Base-by-base conservation (phyloP, 2,888 invertebrate species). In the Netelia fuscicornis region DNA sequence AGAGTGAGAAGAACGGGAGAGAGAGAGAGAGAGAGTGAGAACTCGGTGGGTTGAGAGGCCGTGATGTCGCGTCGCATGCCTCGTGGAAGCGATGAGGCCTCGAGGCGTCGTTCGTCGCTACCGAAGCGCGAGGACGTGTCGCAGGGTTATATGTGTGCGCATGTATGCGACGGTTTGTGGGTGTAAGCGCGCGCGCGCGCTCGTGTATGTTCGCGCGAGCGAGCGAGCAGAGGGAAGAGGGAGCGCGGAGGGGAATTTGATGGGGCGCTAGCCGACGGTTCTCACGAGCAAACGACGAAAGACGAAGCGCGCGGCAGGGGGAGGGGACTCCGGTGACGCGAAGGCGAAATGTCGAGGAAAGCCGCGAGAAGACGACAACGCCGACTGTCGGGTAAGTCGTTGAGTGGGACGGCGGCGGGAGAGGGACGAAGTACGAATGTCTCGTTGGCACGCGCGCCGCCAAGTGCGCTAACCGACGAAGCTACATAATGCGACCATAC, bases 391-490 rank as follows among this genome's bases (percentile, higher is more conserved):
- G 80, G 67, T 83, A 81, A 74, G 83, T 78, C 83, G 85, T 84
- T 70, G 81, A 81, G 77, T 78, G 65, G 64, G 74, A 71, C 77
- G 56, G 71, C 60, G 37, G 78, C 2, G 74, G 70, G 52, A 65
- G 65, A 54, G 68, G 52, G 54, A 56, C 83, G 23, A 72, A 72
- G 82, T 84, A 77, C 83, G 85, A 86, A 86, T 88, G 37, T 87
- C 90, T 90, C 90, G 91, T 91, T 91, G 93, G 92, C 93, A 92
- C 93, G 92, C 92, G 92, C 92, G 91, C 91, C 91, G 90, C 90
- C 89, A 91, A 92, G 89, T 89, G 91, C 89, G 89, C 91, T 90
- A 90, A 89, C 90, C 91, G 89, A 81, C 81, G 58, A 77, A 56
- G 64, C 74, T 75, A 25, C 72, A 81, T 77, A 56, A 67, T 54